Conservation (phyloP, 2,888 invertebrate genomes). For the Drosophila mimetica region DNA sequence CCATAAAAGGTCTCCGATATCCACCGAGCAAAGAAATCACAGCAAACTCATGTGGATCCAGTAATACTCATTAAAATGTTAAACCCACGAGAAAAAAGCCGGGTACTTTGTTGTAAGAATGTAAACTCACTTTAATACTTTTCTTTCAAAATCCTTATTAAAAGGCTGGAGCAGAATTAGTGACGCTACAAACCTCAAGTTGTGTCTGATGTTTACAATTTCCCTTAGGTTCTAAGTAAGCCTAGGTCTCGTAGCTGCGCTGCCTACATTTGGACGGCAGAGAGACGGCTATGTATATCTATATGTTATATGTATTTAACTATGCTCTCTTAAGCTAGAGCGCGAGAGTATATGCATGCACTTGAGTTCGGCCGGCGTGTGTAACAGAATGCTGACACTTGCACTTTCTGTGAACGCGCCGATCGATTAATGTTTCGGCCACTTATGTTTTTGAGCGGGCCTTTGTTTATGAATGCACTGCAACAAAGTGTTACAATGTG, state of each 20-base stretch:
- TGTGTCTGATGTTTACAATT: neutral
- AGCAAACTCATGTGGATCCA: too few species aligned
- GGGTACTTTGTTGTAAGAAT: too few species aligned
- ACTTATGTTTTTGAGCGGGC: neutral
- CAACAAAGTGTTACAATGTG: too few species aligned
- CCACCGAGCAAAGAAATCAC: too few species aligned
- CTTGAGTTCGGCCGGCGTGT: too few species aligned
- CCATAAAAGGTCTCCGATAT: too few species aligned
- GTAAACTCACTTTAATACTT: too few species aligned
- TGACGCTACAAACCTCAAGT: neutral
- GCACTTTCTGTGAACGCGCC: too few species aligned
- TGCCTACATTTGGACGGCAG: neutral
- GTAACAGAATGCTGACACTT: too few species aligned
- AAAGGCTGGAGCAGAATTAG: neutral
- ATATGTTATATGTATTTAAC: neutral
- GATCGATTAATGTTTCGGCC: slow-evolving; percentile 1
- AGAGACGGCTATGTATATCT: neutral
- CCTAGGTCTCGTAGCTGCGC: slow-evolving; percentile 3
- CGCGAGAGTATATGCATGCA: neutral
- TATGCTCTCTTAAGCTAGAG: neutral
- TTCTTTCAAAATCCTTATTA: too few species aligned
- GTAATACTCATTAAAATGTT: too few species aligned
- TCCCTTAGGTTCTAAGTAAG: slow-evolving; percentile 1
- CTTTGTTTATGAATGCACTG: neutral
- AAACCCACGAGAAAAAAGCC: too few species aligned